Conservation (phyloP, 1,140 invertebrate genomes). For the Ceratoteleas bidentatus region DNA sequence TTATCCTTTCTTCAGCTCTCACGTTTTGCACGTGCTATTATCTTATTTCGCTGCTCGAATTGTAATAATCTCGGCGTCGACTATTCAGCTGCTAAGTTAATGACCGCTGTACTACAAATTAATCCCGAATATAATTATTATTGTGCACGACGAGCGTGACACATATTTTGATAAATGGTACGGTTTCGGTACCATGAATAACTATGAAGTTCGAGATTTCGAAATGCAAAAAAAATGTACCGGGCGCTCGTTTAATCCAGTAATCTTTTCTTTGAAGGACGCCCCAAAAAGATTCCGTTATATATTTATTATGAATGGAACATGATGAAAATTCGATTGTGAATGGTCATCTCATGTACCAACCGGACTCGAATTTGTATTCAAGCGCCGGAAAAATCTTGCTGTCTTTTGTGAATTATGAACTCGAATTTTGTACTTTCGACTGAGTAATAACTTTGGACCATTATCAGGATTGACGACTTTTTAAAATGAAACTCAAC, state of each 20-base stretch:
- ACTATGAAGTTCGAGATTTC: not conserved
- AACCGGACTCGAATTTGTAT: constrained; percentile 14
- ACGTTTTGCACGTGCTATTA: constrained; percentile 6
- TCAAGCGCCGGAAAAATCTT: constrained; percentile 13
- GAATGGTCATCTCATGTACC: constrained; percentile 13
- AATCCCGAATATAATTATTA: no score
- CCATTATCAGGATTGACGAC: constrained; percentile 6
- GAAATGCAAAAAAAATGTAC: constrained; percentile 1
- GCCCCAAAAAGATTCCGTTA: constrained; percentile 37
- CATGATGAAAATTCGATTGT: constrained; percentile 31
- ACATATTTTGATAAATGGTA: not conserved
- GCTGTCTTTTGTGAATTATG: constrained; percentile 22
- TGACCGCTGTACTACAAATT: no score
- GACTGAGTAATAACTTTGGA: constrained; percentile 18
- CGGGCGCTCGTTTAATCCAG: not conserved
- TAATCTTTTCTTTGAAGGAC: constrained; percentile 18
- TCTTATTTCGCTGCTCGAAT: not conserved
- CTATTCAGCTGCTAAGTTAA: no score
- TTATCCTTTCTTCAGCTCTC: constrained; percentile 37
- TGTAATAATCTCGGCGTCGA: not conserved
- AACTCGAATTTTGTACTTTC: constrained; percentile 16
- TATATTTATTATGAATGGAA: constrained; percentile 37
- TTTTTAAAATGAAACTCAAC: constrained; percentile 25
- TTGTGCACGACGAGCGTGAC: no score
- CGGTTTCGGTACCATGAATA: not conserved